A percentile compares a stretch with the other conserved stretches of the same genome.
Conservation (phyloP, 2,888 invertebrate genomes). For the Apotomis turbidana region DNA sequence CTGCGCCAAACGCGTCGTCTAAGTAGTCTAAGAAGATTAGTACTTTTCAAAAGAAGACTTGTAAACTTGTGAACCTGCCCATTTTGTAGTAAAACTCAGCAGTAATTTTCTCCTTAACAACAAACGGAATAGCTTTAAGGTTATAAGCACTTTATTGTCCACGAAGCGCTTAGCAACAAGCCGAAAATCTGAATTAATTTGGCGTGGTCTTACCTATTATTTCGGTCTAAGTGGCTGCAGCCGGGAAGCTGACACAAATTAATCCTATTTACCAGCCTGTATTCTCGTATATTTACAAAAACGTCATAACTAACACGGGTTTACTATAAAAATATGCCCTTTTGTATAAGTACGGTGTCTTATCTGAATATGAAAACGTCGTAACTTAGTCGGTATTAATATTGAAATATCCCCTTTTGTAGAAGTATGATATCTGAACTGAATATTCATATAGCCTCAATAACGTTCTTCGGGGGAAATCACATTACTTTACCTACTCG, state of each 20-base stretch:
- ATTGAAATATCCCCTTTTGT: neutral
- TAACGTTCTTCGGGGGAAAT: conserved; percentile 51
- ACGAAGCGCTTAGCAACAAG: conserved; percentile 18
- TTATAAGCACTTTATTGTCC: conserved; percentile 16
- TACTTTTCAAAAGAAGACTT: too few species aligned
- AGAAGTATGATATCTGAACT: conserved; percentile 46
- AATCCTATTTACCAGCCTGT: conserved; percentile 54
- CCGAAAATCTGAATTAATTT: conserved; percentile 36
- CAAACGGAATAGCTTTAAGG: neutral
- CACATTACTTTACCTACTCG: conserved; percentile 33
- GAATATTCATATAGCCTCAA: conserved; percentile 56
- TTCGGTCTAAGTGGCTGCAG: conserved; percentile 39
- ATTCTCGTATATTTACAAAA: conserved; percentile 28
- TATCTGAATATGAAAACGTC: conserved; percentile 50
- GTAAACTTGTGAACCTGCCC: too few species aligned
- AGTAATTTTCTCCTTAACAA: neutral
- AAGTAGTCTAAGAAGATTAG: too few species aligned
- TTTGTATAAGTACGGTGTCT: conserved; percentile 41
- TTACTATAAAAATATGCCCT: neutral
- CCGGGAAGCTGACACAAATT: conserved; percentile 53
- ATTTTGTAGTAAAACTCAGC: too few species aligned
- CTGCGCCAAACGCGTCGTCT: too few species aligned
- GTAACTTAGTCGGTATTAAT: neutral
- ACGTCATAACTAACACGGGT: neutral
- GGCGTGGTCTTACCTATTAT: conserved; percentile 39